A percentile compares a stretch with the other conserved stretches of the same genome.
Conservation (phyloP, 2,113 vertebrate species). For the Callopanchax toddi region DNA sequence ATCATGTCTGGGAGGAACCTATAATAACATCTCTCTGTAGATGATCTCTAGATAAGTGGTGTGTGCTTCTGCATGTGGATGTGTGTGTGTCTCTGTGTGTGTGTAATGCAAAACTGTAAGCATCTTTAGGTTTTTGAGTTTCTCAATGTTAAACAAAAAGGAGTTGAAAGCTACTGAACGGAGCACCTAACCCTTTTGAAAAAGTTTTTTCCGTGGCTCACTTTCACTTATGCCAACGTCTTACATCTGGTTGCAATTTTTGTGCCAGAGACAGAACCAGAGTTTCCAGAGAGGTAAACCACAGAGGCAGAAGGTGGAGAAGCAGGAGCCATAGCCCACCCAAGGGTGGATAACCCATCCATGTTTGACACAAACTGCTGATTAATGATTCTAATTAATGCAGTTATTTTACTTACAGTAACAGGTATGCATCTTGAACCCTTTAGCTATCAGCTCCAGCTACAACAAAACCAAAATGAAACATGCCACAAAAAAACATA, state of each 20-base stretch:
- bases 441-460: neutral
- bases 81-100: slow-evolving; percentile 25
- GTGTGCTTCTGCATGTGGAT: slow-evolving; percentile 29
- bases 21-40: slow-evolving; percentile 68
- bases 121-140: slow-evolving; percentile 14
- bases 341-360: slow-evolving; percentile 63
- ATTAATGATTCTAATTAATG: slow-evolving; percentile 43
- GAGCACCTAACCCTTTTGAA: slow-evolving; percentile 12
- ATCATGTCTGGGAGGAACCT: slow-evolving; percentile 71
- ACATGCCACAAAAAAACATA: slow-evolving; percentile 26
- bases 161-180: slow-evolving; percentile 39
- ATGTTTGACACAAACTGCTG: slow-evolving; percentile 55
- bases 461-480: slow-evolving; percentile 42
- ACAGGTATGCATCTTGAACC: slow-evolving; percentile 18
- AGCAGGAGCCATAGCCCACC: slow-evolving; percentile 68
- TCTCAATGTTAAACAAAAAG: slow-evolving; percentile 26
- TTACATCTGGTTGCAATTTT: slow-evolving; percentile 69
- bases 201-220: slow-evolving; percentile 30
- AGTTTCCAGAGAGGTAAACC: slow-evolving; percentile 76
- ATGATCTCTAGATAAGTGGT: slow-evolving; percentile 67
- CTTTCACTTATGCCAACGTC: slow-evolving; percentile 46
- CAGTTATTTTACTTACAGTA: slow-evolving; percentile 26
- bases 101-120: neutral
- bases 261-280: slow-evolving; percentile 68
- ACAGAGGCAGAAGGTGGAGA: slow-evolving; percentile 72